A percentile compares a stretch with the other conserved stretches of the same genome.
These are phyloP conservation scores for Heliconius melpomene DNA, from an alignment of 1,140 invertebrate genomes.

Conservation along the genomic window DNA sequence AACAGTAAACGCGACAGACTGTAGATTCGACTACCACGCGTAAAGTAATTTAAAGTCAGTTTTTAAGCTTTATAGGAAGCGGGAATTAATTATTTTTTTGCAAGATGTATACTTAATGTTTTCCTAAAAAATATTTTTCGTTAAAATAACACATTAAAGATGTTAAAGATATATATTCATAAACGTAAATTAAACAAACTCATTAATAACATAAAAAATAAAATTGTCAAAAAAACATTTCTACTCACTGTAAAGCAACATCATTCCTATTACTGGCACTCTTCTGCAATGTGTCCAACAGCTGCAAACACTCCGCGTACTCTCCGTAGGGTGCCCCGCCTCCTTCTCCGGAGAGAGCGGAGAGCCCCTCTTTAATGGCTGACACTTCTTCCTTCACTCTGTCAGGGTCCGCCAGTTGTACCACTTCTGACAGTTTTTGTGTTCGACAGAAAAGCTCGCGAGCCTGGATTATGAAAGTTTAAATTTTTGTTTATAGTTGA, in stretches of 20 bases:
- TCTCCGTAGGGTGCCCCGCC: conserved; percentile 57
- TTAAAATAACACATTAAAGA: too few species aligned
- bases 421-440: conserved; percentile 56
- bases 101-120: too few species aligned
- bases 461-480: conserved; percentile 38
- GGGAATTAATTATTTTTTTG: too few species aligned
- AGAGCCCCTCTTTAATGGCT: conserved; percentile 41
- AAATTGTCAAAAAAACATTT: neutral
- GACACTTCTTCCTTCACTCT: conserved; percentile 49
- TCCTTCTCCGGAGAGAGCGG: conserved; percentile 44
- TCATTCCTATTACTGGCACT: conserved; percentile 45
- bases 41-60: too few species aligned
- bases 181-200: neutral
- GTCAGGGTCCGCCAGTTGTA: conserved; percentile 51
- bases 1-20: too few species aligned
- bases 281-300: conserved; percentile 51
- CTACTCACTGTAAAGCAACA: conserved; percentile 59
- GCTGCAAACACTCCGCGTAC: conserved; percentile 49
- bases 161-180: too few species aligned
- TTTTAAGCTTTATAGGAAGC: too few species aligned
- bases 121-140: too few species aligned
- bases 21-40: too few species aligned
- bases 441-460: conserved; percentile 64
- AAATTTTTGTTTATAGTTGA: neutral
- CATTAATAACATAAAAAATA: neutral